Base-by-base conservation (phyloP, 2,888 invertebrate genomes). In the Ptilodon capucinus region DNA sequence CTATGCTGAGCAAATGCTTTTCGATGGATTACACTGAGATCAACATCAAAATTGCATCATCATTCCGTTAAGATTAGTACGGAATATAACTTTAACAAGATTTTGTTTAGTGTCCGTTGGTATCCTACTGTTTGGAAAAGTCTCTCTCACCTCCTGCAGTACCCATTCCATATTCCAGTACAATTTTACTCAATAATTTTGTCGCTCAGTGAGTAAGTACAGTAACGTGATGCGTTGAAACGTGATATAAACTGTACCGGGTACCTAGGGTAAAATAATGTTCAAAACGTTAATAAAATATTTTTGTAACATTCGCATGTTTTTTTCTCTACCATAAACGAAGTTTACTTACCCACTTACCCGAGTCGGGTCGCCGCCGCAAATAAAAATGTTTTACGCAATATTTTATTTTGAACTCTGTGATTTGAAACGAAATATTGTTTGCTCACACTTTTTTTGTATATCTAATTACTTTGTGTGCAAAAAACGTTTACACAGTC, bases 161-260 rank as follows among this genome's bases (percentile, higher is more conserved):
- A n/a, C n/a, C n/a, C n/a, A n/a, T n/a, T n/a, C n/a, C n/a, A n/a
- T n/a, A n/a, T n/a, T n/a, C n/a, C n/a, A n/a, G n/a, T n/a, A n/a
- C n/a, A n/a, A n/a, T n/a, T n/a, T n/a, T n/a, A 28, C 2, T 3
- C 1, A n/a, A 28, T 28, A 28, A 13, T 32, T 32, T 32, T 32
- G 32, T 32, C 32, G 32, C 32, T 32, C n/a, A 14, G 32, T 32
- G 32, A 14, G 7, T 2, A 13, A n/a, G 40, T 34, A n/a, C n/a
- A n/a, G n/a, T 34, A 34, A 43, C 39, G 39, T 32, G 23, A 30
- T 17, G 36, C 51, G 51, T 48, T 47, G 44, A 48, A 43, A 50
- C 57, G 67, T 74, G 64, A 71, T 71, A 60, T 64, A 60, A n/a
- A n/a, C 62, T 61, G 54, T 58, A 53, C 43, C 42, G 51, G 68